Evolutionary conservation across 2,797 vertebrate species (phyloP), one percentile per base, ranked within the genome.

Genomic region (Chaetodon trifasciatus): DNA sequence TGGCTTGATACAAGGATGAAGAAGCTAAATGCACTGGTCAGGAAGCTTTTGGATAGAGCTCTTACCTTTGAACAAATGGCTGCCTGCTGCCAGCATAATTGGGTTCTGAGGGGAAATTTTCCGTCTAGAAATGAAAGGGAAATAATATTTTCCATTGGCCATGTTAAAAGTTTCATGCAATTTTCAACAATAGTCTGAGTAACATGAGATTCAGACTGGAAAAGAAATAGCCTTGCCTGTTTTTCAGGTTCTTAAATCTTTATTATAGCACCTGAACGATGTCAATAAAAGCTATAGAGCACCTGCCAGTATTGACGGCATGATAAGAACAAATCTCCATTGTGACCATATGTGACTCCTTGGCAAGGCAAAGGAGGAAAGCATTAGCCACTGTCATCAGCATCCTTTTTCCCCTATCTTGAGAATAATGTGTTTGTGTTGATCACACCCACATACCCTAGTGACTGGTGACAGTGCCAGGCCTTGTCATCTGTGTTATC

Each of bases 31-130:
- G 94, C 93, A 95, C 95, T 94, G 95, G 94, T 94, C 91, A 96
- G 95, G 94, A 93, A 92, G 85, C 89, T 94, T 96, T 95, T 95
- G 94, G 94, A 96, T 96, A 95, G 90, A 96, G 95, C 93, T 94
- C 97, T 99, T 99, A 99, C 98, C 98, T 99, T 97, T 99, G 98
- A 97, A 99, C 98, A 97, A 99, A 99, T 95, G 98, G 98, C 96
- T 99, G 98, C 96, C 98, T 98, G 97, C 97, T 98, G 96, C 98
- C 97, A 95, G 98, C 97, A 94, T 99, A 99, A 98, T 98, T 99
- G 97, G 98, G 97, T 97, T 99, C 98, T 94, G 97, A 96, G 95
- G 98, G 96, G 96, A 99, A 99, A 98, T 98, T 99, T 97, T 99
- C 98, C 92, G 98, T 99, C 98, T 99, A 95, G 92, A 96, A 98